These are phyloP conservation scores for Gephyroberyx darwinii DNA, from an alignment of 2,797 vertebrate genomes.

Conservation along the genomic window DNA sequence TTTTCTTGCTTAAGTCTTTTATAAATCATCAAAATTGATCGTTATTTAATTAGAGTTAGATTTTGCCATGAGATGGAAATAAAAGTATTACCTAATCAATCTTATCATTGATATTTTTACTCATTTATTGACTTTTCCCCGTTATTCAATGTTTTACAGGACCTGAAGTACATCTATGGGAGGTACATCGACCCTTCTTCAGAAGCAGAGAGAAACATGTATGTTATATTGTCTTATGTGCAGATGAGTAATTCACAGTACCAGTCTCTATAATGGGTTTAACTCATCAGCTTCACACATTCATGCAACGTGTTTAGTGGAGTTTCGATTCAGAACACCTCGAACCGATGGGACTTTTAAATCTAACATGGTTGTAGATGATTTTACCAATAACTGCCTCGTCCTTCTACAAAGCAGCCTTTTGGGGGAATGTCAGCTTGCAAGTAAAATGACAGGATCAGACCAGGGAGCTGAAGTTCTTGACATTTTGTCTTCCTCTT, in stretches of 20 bases:
- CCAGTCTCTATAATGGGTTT: background rate
- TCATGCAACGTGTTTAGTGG: background rate
- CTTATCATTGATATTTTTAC: background rate
- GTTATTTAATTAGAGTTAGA: background rate
- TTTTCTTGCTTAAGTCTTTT: conserved; percentile 3
- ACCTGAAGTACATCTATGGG: conserved; percentile 96
- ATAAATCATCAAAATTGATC: background rate
- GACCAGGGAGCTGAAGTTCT: background rate
- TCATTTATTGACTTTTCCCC: background rate
- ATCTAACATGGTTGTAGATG: background rate
- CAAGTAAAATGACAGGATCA: background rate
- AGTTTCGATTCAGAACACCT: too few species aligned
- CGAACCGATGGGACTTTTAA: too few species aligned
- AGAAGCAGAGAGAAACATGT: conserved; percentile 94
- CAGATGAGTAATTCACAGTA: background rate
- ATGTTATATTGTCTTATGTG: conserved; percentile 65
- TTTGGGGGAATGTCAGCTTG: too few species aligned
- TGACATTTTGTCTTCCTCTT: background rate
- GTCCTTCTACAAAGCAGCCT: too few species aligned
- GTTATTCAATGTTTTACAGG: conserved; percentile 76
- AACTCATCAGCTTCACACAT: background rate
- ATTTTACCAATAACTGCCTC: background rate
- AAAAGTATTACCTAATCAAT: background rate
- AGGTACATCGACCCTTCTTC: conserved; percentile 91
- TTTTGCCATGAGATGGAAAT: background rate